Evolutionary conservation across 2,888 invertebrate genomes (phyloP), one percentile per base, ranked within the genome.

Genomic region (Dilophus febrilis): DNA sequence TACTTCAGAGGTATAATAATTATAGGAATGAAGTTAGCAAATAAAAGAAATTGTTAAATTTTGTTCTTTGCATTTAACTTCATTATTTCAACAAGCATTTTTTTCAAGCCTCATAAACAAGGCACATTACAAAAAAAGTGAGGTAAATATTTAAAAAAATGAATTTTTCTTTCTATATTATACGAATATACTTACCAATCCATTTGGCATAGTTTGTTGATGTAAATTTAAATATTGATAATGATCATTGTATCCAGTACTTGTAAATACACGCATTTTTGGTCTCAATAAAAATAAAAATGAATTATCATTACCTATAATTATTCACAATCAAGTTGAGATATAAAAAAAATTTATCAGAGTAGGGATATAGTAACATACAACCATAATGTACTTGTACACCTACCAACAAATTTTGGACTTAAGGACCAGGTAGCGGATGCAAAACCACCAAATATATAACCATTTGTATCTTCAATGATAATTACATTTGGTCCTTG

Each of bases 131-230:
- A n/a, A n/a, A n/a, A n/a, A n/a, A n/a, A n/a, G n/a, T n/a, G n/a
- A n/a, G n/a, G n/a, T n/a, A n/a, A n/a, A n/a, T n/a, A 38, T 16
- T 29, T 19, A 28, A 17, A 17, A 33, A 31, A 36, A n/a, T n/a
- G n/a, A n/a, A n/a, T n/a, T n/a, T n/a, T n/a, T n/a, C n/a, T n/a
- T 30, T 34, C 28, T 38, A 12, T 19, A 11, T 39, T 19, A 27
- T 35, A 19, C 3, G 4, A 14, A 26, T 14, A 8, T 37, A 64
- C 70, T 68, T 51, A 82, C 76, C 65, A 94, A 57, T 45, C 94
- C 94, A 64, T 95, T 95, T 1, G 92, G 91, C 70, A 95, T 68
- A 1, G 91, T 92, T 63, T 91, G 84, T 48, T 91, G 90, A 50
- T 87, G 81, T 43, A 81, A 68, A 63, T 94, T 94, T 46, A 95